Percentiles rank a stretch among this genome's conserved stretches.
These are phyloP conservation scores for Ceratina japonica DNA, from an alignment of 1,140 invertebrate genomes.

Conservation along the genomic window DNA sequence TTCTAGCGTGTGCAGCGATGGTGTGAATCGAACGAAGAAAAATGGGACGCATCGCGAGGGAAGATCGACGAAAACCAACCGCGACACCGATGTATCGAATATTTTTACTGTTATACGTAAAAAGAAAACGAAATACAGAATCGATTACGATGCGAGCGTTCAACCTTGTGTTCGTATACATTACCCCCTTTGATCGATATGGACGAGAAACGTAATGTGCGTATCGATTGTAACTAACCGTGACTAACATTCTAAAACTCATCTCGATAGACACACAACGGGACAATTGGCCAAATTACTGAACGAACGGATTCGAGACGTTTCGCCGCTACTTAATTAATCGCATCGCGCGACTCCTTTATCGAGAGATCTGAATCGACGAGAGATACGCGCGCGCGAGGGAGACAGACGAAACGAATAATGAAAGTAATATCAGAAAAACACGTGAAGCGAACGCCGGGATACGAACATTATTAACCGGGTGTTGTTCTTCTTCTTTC, in stretches of 20 bases:
- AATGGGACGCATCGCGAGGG: neutral
- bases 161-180: neutral
- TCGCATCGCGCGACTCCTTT: neutral
- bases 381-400: neutral
- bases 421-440: constrained; percentile 12
- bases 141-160: constrained; percentile 7
- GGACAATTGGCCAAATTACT: constrained; percentile 65
- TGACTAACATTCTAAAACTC: constrained; percentile 48
- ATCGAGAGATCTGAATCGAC: neutral
- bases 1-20: constrained; percentile 11
- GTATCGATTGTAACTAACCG: constrained; percentile 32
- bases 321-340: neutral
- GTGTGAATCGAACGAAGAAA: constrained; percentile 3
- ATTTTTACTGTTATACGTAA: too few relatives aligned
- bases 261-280: constrained; percentile 72
- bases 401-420: neutral
- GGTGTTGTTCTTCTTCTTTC: constrained; percentile 75
- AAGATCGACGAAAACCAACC: neutral
- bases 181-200: neutral
- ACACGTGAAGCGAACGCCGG: constrained; percentile 5
- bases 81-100: too few relatives aligned
- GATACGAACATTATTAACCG: constrained; percentile 62
- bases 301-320: constrained; percentile 14
- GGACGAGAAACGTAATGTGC: neutral
- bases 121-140: too few relatives aligned